Evolutionary conservation across 2,888 invertebrate genomes (phyloP).

Genomic region (Scaptomyza caliginosa): DNA sequence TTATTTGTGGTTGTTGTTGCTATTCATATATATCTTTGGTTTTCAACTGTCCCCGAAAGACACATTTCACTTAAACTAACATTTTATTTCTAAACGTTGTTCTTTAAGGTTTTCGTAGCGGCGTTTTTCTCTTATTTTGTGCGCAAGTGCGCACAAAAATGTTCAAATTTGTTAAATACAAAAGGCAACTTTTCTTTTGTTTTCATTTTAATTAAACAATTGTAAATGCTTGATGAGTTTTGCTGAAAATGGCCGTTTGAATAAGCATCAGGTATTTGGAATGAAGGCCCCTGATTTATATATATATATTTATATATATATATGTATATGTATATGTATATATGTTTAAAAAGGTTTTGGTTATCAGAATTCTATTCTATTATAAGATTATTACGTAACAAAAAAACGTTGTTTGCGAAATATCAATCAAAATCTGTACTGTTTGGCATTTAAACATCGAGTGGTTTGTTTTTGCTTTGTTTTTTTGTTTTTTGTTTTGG

Average conservation of each 20-base stretch:
- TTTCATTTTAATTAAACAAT: slow-evolving; percentile 7
- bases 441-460: background rate
- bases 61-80: slow-evolving; percentile 38
- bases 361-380: background rate
- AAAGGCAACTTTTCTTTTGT: slow-evolving; percentile 11
- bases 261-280: slow-evolving; percentile 26
- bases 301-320: no score
- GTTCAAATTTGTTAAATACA: slow-evolving; percentile 34
- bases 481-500: no score
- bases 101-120: slow-evolving; percentile 72
- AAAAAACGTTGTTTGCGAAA: background rate
- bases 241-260: slow-evolving; percentile 19
- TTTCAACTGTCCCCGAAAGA: slow-evolving; percentile 19
- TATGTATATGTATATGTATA: no score
- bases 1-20: slow-evolving; percentile 14
- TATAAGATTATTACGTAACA: background rate
- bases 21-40: slow-evolving; percentile 28
- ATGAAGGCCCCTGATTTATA: slow-evolving; percentile 20
- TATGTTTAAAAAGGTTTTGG: background rate
- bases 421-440: background rate
- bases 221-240: slow-evolving; percentile 18
- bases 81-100: slow-evolving; percentile 47
- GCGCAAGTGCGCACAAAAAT: slow-evolving; percentile 45
- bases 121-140: slow-evolving; percentile 57
- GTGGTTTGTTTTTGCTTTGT: no score